Evolutionary conservation across 1,140 invertebrate genomes (phyloP).

Genomic region (Neomicropteryx cornuta): DNA sequence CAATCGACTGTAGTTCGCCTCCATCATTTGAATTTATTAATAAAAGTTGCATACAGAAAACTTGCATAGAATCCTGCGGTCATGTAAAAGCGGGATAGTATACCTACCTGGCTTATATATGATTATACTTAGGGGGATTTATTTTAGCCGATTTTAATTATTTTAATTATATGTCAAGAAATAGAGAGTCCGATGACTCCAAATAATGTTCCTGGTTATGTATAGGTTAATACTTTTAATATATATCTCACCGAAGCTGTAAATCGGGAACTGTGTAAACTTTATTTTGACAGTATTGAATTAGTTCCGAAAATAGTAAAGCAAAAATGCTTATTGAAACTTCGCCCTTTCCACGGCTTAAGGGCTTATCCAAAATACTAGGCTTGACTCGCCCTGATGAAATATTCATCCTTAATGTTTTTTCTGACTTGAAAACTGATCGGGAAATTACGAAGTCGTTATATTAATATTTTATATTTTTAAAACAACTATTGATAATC

Average conservation of each 20-base stretch:
- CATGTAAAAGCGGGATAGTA: no score
- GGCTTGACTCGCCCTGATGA: conserved; percentile 45
- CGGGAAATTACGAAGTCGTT: no score
- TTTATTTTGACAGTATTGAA: conserved; percentile 95
- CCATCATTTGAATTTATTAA: no score
- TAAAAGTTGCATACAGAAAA: no score
- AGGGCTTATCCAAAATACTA: conserved; percentile 82
- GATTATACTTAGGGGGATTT: no score
- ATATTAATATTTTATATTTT: no score
- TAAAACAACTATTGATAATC: no score
- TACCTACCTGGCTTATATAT: conserved; percentile 21
- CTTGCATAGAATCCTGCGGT: no score
- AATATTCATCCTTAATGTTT: no score
- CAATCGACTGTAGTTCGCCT: no score
- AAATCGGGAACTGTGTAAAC: conserved; percentile 91
- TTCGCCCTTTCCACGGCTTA: conserved; percentile 87
- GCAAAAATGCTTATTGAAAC: conserved; percentile 90
- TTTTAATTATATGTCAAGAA: neutral
- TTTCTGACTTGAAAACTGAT: no score
- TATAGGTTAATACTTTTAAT: conserved; percentile 15
- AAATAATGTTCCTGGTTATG: neutral
- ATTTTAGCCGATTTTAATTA: neutral
- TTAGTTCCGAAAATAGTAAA: conserved; percentile 92
- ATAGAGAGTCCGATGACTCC: neutral
- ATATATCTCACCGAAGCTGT: conserved; percentile 81